A percentile compares a stretch with the other conserved stretches of the same genome.
Conservation (phyloP, 2,797 vertebrate genomes). For the Cynodonichthys magdalenae region DNA sequence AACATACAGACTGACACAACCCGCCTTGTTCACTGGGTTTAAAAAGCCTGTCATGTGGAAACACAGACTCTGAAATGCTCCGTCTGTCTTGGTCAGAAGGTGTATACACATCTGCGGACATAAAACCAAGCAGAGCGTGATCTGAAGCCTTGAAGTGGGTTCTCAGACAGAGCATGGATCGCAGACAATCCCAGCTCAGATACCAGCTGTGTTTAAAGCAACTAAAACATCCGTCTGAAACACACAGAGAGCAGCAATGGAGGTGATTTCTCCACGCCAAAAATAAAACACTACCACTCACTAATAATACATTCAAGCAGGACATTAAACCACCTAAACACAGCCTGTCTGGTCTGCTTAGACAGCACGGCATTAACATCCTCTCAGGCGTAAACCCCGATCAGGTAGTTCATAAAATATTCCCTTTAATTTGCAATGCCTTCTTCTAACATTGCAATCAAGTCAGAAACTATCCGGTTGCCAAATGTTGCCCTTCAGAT, state of each 20-base stretch:
- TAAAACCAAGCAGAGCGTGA: constrained; percentile 50
- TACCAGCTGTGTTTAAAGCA: constrained; percentile 77
- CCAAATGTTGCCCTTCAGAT: background rate
- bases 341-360: constrained; percentile 59
- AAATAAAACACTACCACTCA: constrained; percentile 58
- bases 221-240: constrained; percentile 59
- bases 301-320: constrained; percentile 68
- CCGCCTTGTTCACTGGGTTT: background rate
- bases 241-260: constrained; percentile 47
- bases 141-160: constrained; percentile 68
- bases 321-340: constrained; percentile 77
- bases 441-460: constrained; percentile 5
- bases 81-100: constrained; percentile 15
- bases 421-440: constrained; percentile 9
- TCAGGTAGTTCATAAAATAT: constrained; percentile 32
- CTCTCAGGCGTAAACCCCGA: constrained; percentile 37
- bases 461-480: constrained; percentile 1
- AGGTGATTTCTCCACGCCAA: constrained; percentile 65
- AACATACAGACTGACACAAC: constrained; percentile 6
- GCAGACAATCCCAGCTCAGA: constrained; percentile 61
- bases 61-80: constrained; percentile 11
- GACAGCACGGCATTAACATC: constrained; percentile 41
- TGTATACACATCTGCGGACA: constrained; percentile 38
- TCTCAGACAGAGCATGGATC: constrained; percentile 49
- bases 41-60: constrained; percentile 11